These are phyloP conservation scores for Elysia crispata DNA, from an alignment of 2,888 invertebrate species.

Conservation along the genomic window DNA sequence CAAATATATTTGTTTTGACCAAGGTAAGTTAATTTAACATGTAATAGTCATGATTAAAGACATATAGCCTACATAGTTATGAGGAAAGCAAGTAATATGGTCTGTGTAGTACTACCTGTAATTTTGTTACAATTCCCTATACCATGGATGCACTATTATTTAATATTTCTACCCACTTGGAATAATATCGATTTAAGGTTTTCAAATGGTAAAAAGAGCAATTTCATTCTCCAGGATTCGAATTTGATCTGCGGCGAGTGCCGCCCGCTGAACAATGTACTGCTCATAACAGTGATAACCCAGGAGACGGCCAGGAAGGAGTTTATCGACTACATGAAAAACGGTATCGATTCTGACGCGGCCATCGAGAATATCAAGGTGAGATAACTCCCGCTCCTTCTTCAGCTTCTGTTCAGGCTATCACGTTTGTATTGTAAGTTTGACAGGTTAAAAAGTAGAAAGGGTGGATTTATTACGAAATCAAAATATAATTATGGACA, in stretches of 20 bases:
- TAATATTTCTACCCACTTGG: too few relatives aligned
- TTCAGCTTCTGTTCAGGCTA: background rate
- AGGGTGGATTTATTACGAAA: too few relatives aligned
- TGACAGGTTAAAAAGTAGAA: too few relatives aligned
- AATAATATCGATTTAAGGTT: background rate
- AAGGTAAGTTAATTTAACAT: conserved; percentile 27
- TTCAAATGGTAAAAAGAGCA: background rate
- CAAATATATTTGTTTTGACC: conserved; percentile 31
- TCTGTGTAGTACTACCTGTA: too few relatives aligned
- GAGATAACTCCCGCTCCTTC: background rate
- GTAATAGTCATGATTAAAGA: too few relatives aligned
- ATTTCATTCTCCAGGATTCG: conserved; percentile 50
- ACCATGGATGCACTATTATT: too few relatives aligned
- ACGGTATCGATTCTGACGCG: background rate
- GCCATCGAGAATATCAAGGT: conserved; percentile 50
- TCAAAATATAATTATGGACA: too few relatives aligned
- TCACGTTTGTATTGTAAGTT: too few relatives aligned
- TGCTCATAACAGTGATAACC: conserved; percentile 47
- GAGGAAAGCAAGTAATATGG: too few relatives aligned
- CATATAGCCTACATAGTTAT: too few relatives aligned
- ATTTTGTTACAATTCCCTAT: too few relatives aligned
- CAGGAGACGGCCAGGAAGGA: conserved; percentile 21
- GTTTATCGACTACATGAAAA: conserved; percentile 52
- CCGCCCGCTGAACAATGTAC: conserved; percentile 14
- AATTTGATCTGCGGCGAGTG: conserved; percentile 54